phyloP scores from a whole-genome alignment of 2,797 vertebrate genomes.

The Enoplosus armatus region DNA sequence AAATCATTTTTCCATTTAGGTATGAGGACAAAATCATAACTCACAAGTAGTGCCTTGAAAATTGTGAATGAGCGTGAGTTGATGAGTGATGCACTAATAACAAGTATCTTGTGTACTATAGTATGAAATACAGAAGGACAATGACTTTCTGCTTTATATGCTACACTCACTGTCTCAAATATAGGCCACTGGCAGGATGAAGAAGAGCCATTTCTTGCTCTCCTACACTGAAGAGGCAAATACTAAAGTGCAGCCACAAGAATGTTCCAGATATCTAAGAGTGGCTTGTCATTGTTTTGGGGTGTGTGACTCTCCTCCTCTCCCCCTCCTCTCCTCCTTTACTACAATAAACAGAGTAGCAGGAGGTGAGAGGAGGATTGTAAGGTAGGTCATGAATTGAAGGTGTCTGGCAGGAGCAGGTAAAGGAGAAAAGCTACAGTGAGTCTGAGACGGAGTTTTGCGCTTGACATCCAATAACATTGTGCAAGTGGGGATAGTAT shows the following conservation, averaged over 20 bases:
- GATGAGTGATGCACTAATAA: not conserved
- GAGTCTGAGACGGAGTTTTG: conserved; percentile 22
- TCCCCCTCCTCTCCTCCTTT: not conserved
- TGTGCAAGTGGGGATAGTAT: not conserved
- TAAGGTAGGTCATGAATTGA: conserved; percentile 30
- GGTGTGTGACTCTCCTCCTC: conserved; percentile 4
- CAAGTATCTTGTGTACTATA: not conserved
- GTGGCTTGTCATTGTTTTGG: not conserved
- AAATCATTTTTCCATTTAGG: not conserved
- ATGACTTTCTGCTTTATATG: not conserved
- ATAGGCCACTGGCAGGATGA: too few relatives aligned
- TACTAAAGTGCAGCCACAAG: not conserved
- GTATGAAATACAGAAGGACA: not conserved
- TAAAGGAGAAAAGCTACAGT: not conserved
- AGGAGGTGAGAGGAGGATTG: conserved; percentile 11
- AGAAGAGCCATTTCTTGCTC: too few relatives aligned
- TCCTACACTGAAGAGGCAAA: conserved; percentile 1
- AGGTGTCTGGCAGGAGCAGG: not conserved
- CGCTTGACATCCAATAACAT: conserved; percentile 38
- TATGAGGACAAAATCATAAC: not conserved
- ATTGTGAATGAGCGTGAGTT: not conserved
- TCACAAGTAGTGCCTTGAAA: too few relatives aligned
- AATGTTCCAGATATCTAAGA: conserved; percentile 29
- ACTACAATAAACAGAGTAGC: conserved; percentile 26
- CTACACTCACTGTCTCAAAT: not conserved